These are phyloP conservation scores for Hemiprocne comata DNA, from an alignment of 2,113 vertebrate species.

Conservation along the genomic window DNA sequence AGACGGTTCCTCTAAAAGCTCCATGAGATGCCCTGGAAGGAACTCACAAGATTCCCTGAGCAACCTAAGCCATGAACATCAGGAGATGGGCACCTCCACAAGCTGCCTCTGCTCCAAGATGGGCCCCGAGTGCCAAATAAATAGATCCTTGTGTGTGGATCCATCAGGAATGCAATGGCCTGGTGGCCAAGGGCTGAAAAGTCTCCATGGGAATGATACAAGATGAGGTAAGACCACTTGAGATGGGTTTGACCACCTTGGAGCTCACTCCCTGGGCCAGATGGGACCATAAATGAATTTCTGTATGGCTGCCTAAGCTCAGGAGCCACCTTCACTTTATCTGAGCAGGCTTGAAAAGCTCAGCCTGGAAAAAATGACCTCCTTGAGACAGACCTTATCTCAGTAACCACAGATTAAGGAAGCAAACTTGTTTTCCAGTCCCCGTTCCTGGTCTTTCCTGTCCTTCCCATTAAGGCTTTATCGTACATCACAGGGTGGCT, in stretches of 20 bases:
- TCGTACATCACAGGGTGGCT: neutral
- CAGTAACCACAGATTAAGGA: neutral
- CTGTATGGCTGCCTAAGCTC: neutral
- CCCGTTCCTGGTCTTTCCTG: neutral
- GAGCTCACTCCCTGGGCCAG: neutral
- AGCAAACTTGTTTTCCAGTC: slow-evolving; percentile 14
- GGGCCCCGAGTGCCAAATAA: neutral
- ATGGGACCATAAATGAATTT: neutral
- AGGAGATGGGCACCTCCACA: neutral
- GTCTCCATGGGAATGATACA: neutral
- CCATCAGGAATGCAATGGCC: neutral
- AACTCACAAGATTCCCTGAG: neutral
- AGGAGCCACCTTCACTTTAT: neutral
- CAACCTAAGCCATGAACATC: too few relatives aligned
- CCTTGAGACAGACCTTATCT: neutral
- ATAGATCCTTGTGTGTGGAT: neutral
- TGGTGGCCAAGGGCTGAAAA: neutral
- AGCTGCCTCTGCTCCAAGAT: neutral
- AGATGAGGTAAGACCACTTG: neutral
- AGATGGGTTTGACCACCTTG: neutral
- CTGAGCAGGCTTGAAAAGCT: neutral
- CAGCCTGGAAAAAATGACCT: neutral
- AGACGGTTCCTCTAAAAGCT: neutral
- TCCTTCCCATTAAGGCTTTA: neutral
- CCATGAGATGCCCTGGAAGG: neutral